Evolutionary conservation across 2,888 invertebrate species (phyloP).

Genomic region (Odontomyia ornata): DNA sequence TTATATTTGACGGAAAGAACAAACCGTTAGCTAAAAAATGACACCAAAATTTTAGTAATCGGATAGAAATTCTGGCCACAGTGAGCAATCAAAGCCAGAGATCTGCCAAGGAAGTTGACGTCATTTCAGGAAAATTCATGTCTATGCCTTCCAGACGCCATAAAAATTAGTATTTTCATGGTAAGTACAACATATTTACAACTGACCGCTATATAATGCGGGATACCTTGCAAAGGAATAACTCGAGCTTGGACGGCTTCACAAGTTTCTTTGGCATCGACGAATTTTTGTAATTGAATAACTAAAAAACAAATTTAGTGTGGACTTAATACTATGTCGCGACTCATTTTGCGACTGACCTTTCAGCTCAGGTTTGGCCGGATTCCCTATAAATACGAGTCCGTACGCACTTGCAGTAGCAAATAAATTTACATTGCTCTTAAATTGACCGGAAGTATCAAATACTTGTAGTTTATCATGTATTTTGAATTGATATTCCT

Average conservation of each 20-base stretch:
- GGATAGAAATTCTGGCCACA: no score
- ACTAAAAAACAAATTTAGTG: slow-evolving; percentile 53
- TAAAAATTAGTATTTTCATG: no score
- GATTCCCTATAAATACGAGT: slow-evolving; percentile 75
- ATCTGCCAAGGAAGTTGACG: no score
- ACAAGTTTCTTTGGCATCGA: slow-evolving; percentile 55
- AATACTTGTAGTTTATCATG: slow-evolving; percentile 74
- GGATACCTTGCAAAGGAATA: slow-evolving; percentile 68
- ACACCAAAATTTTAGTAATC: no score
- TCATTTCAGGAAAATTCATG: no score
- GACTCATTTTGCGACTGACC: slow-evolving; percentile 53
- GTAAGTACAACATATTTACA: no score
- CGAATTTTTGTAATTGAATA: slow-evolving; percentile 56
- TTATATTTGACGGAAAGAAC: no score
- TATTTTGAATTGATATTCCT: slow-evolving; percentile 81
- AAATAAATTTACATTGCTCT: slow-evolving; percentile 70
- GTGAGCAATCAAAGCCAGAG: no score
- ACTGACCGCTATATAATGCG: slow-evolving; percentile 77
- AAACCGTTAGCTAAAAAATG: no score
- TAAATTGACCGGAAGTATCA: slow-evolving; percentile 64
- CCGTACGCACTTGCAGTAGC: slow-evolving; percentile 80
- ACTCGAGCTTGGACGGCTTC: slow-evolving; percentile 65
- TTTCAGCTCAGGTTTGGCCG: slow-evolving; percentile 67
- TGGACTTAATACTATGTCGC: no score
- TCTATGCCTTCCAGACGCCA: no score